These are phyloP conservation scores for Cryptocephalus moraei DNA, from an alignment of 2,888 invertebrate genomes.

Conservation along the genomic window DNA sequence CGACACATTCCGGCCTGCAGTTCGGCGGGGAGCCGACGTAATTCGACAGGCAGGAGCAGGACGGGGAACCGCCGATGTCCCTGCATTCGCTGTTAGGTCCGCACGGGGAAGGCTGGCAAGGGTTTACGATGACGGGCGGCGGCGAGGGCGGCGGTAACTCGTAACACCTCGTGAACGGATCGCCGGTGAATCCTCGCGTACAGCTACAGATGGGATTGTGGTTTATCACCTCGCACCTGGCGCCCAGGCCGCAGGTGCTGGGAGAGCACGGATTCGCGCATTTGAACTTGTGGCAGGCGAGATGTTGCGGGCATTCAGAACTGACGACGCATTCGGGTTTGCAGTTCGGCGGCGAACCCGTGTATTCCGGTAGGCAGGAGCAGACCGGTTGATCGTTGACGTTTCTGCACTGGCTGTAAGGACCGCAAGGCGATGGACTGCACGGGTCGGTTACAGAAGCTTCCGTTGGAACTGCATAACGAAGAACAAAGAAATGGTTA, in stretches of 20 bases:
- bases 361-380: conserved; percentile 58
- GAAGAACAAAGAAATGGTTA: neutral
- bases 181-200: conserved; percentile 50
- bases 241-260: conserved; percentile 64
- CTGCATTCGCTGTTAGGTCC: conserved; percentile 54
- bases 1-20: conserved; percentile 64
- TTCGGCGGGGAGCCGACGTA: conserved; percentile 67
- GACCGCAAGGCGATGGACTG: conserved; percentile 64
- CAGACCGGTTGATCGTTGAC: conserved; percentile 61
- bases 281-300: conserved; percentile 64
- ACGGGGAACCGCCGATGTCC: conserved; percentile 46
- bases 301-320: conserved; percentile 61
- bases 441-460: conserved; percentile 49
- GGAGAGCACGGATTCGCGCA: conserved; percentile 66
- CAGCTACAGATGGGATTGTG: conserved; percentile 71
- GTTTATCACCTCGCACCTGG: conserved; percentile 62
- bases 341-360: conserved; percentile 64
- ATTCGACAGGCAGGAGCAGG: conserved; percentile 56
- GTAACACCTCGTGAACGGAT: conserved; percentile 64
- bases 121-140: conserved; percentile 36
- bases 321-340: conserved; percentile 69
- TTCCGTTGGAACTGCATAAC: conserved; percentile 20
- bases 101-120: conserved; percentile 54
- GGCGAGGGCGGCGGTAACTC: conserved; percentile 30
- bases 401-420: conserved; percentile 60